Evolutionary conservation across 1,140 invertebrate genomes (phyloP).

Genomic region (Hycleus cichorii): DNA sequence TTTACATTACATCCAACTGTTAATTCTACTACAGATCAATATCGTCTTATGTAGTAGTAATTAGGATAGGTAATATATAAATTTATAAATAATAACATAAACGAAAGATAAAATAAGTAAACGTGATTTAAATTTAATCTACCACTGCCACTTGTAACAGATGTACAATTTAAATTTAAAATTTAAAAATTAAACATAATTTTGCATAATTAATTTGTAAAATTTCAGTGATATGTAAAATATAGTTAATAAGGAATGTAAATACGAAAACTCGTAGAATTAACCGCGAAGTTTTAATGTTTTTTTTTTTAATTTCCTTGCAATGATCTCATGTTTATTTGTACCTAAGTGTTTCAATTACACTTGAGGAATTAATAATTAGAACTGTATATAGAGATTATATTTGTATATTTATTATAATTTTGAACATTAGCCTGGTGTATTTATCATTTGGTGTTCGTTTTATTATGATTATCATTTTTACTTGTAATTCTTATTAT

Average conservation of each 20-base stretch:
- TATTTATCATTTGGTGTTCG: background rate
- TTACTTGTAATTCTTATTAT: background rate
- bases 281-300: background rate
- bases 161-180: slow-evolving; percentile 33
- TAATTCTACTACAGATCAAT: slow-evolving; percentile 29
- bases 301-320: background rate
- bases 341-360: slow-evolving; percentile 8
- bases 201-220: slow-evolving; percentile 18
- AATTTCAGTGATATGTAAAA: slow-evolving; percentile 24
- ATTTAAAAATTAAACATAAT: slow-evolving; percentile 2
- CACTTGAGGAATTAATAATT: slow-evolving; percentile 5
- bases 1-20: slow-evolving; percentile 64
- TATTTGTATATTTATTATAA: slow-evolving; percentile 16
- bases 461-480: background rate
- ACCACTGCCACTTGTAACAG: slow-evolving; percentile 37
- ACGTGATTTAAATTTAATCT: slow-evolving; percentile 16
- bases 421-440: background rate
- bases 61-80: no score
- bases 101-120: background rate
- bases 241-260: slow-evolving; percentile 8
- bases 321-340: slow-evolving; percentile 21
- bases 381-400: slow-evolving; percentile 16
- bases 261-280: background rate
- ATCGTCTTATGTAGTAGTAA: slow-evolving; percentile 28
- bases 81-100: background rate